A percentile compares a stretch with the other conserved stretches of the same genome.
Evolutionary conservation across 2,797 vertebrate species (phyloP).

Genomic region (Hippopotamyrus pictus): DNA sequence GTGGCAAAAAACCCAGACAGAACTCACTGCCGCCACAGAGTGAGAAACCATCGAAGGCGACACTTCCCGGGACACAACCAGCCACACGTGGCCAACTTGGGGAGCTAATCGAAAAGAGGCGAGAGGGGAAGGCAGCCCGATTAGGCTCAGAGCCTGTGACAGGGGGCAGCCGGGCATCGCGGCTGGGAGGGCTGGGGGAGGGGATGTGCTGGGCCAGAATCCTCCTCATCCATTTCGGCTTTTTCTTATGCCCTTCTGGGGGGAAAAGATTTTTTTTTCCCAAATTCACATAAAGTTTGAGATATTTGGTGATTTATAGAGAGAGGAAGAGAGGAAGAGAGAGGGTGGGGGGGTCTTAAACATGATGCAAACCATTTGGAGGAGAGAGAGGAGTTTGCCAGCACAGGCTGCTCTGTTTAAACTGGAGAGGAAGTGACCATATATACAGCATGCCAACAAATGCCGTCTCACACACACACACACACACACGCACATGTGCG

Average conservation of each 20-base stretch:
- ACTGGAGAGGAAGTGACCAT: constrained; percentile 99
- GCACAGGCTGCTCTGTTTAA: constrained; percentile 99
- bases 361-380: constrained; percentile 99
- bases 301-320: constrained; percentile 74
- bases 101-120: not conserved
- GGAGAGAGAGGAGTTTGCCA: constrained; percentile 85
- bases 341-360: constrained; percentile 74
- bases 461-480: constrained; percentile 35
- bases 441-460: constrained; percentile 51
- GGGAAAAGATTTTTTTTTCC: constrained; percentile 27
- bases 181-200: constrained; percentile 18
- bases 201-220: constrained; percentile 43
- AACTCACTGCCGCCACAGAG: not conserved
- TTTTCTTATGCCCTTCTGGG: constrained; percentile 55
- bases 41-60: not conserved
- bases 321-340: constrained; percentile 59
- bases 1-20: not conserved
- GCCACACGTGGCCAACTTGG: not conserved
- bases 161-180: not conserved
- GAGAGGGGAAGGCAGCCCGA: not conserved
- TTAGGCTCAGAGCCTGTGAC: not conserved
- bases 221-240: constrained; percentile 33
- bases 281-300: constrained; percentile 37
- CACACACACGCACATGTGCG: constrained; percentile 39
- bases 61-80: not conserved